Evolutionary conservation across 2,113 vertebrate species (phyloP).

Genomic region (Hippocampus guttulatus): DNA sequence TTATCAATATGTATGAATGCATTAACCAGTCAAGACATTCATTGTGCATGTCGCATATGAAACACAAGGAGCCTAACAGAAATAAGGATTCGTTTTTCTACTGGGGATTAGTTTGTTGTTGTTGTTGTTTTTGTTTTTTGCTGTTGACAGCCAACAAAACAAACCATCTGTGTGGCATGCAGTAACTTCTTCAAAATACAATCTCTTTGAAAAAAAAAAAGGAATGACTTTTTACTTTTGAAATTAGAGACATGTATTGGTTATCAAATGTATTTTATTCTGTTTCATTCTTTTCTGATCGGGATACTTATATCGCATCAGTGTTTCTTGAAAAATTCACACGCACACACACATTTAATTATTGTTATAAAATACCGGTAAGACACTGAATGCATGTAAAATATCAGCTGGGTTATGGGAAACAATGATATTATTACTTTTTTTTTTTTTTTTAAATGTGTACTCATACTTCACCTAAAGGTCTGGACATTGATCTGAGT

Average conservation of each 20-base stretch:
- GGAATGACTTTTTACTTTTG: conserved; percentile 15
- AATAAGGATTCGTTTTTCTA: conserved; percentile 20
- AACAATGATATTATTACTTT: conserved; percentile 12
- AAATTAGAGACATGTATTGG: conserved; percentile 31
- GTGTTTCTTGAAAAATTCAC: conserved; percentile 18
- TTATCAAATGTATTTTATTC: conserved; percentile 35
- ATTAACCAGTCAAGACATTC: conserved; percentile 60
- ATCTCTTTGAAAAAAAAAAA: conserved; percentile 45
- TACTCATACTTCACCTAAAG: conserved; percentile 18
- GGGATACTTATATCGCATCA: conserved; percentile 24
- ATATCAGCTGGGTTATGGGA: conserved; percentile 18
- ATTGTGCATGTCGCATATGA: conserved; percentile 67
- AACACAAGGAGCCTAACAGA: conserved; percentile 44
- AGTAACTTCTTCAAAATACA: conserved; percentile 36
- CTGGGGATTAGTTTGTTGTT: not conserved
- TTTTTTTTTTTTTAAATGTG: conserved; percentile 7
- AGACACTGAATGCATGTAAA: conserved; percentile 18
- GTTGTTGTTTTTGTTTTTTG: conserved; percentile 31
- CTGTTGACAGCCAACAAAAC: conserved; percentile 43
- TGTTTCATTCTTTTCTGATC: not conserved
- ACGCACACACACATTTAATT: conserved; percentile 13
- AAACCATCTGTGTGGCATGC: conserved; percentile 42
- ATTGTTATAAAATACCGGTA: conserved; percentile 24
- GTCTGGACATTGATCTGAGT: conserved; percentile 29
- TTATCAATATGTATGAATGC: conserved; percentile 43